Evolutionary conservation across 1,140 invertebrate species (phyloP).

Genomic region (Holotrichia oblita): DNA sequence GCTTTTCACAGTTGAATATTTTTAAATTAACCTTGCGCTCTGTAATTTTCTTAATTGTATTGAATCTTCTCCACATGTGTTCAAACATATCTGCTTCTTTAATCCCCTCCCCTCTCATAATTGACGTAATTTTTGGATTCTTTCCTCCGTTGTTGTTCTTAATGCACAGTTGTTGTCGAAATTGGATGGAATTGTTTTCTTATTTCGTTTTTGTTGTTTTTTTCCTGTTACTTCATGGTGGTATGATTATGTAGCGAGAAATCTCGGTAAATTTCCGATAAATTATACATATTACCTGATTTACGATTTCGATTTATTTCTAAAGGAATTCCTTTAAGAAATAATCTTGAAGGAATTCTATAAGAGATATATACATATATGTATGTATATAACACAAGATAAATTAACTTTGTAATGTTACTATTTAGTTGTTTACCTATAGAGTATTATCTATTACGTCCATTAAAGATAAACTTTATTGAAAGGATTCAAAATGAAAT

Average conservation of each 20-base stretch:
- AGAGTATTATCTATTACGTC: too few relatives aligned
- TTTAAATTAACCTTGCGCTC: conserved; percentile 37
- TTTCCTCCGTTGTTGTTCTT: conserved; percentile 6
- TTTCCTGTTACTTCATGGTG: conserved; percentile 9
- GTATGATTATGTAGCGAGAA: conserved; percentile 19
- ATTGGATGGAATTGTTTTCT: conserved; percentile 3
- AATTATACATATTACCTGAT: conserved; percentile 10
- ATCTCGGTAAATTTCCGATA: conserved; percentile 19
- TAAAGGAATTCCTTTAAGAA: neutral
- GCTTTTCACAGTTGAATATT: conserved; percentile 26
- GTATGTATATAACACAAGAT: too few relatives aligned
- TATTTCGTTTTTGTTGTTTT: neutral
- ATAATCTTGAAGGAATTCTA: neutral
- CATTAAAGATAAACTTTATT: too few relatives aligned
- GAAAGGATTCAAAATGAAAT: too few relatives aligned
- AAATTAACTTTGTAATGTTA: too few relatives aligned
- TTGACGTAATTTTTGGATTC: conserved; percentile 25
- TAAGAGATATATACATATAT: too few relatives aligned
- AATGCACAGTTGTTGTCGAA: conserved; percentile 3
- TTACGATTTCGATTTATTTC: neutral
- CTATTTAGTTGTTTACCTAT: too few relatives aligned
- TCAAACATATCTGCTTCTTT: conserved; percentile 28
- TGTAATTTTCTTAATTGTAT: conserved; percentile 42
- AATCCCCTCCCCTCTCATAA: conserved; percentile 26
- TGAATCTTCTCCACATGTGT: conserved; percentile 22